Percentiles rank a stretch among this genome's conserved stretches.
phyloP scores from a whole-genome alignment of 2,797 vertebrate species.

The Chelon labrosus region DNA sequence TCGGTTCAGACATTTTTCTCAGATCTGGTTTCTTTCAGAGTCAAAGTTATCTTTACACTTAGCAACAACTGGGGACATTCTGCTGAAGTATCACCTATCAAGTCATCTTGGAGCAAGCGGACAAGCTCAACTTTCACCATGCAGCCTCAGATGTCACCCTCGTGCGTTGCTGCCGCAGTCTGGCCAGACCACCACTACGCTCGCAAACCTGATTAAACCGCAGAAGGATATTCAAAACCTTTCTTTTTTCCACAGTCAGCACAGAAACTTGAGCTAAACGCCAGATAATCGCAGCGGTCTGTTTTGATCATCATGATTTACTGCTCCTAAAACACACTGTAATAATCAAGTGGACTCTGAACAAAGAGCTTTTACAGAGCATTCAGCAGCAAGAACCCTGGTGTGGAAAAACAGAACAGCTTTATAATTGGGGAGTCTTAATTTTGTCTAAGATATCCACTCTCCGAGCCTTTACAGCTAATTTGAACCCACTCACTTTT shows the following conservation, averaged over 20 bases:
- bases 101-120: constrained; percentile 11
- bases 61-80: constrained; percentile 35
- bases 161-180: constrained; percentile 49
- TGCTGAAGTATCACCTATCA: constrained; percentile 43
- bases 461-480: constrained; percentile 13
- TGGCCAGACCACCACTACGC: constrained; percentile 54
- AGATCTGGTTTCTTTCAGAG: constrained; percentile 37
- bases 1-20: constrained; percentile 38
- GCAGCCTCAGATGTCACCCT: constrained; percentile 52
- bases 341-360: constrained; percentile 42
- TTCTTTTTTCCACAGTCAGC: constrained; percentile 37
- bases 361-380: constrained; percentile 34
- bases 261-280: constrained; percentile 48
- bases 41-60: constrained; percentile 37
- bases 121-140: constrained; percentile 50
- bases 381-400: constrained; percentile 3
- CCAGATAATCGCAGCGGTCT: constrained; percentile 51
- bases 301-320: constrained; percentile 53
- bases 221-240: constrained; percentile 54
- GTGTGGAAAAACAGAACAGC: constrained; percentile 7
- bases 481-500: constrained; percentile 3
- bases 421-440: constrained; percentile 19
- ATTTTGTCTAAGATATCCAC: constrained; percentile 17
- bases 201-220: constrained; percentile 63
- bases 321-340: constrained; percentile 38